A percentile compares a stretch with the other conserved stretches of the same genome.
Conservation (phyloP, 2,888 invertebrate species). For the Elysia crispata region DNA sequence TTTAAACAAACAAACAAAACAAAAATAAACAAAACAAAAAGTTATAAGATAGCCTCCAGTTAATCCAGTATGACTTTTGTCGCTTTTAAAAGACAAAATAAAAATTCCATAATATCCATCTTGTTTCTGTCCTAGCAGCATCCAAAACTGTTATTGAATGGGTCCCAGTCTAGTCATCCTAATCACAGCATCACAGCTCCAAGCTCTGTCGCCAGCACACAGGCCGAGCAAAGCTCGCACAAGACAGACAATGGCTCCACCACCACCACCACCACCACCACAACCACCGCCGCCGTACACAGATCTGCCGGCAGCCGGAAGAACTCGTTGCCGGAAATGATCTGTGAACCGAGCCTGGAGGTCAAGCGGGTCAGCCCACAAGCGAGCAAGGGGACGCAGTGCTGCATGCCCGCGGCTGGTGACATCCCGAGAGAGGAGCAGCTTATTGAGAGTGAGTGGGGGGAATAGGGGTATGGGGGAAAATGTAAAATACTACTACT, state of each 20-base stretch:
- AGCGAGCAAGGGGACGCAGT: conserved; percentile 67
- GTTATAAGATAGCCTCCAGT: neutral
- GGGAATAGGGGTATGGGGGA: neutral
- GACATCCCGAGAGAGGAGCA: conserved; percentile 63
- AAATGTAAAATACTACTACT: too few species aligned
- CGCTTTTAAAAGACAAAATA: too few species aligned
- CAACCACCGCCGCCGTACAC: too few species aligned
- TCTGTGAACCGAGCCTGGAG: conserved; percentile 58
- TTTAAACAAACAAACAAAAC: too few species aligned
- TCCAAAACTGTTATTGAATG: conserved; percentile 20
- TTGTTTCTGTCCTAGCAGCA: conserved; percentile 5
- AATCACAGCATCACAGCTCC: too few species aligned
- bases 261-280: conserved; percentile 29
- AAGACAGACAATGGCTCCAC: neutral
- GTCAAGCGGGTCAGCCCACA: conserved; percentile 59
- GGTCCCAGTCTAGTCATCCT: conserved; percentile 21
- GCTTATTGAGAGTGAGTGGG: conserved; percentile 65
- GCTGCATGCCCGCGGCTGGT: conserved; percentile 53
- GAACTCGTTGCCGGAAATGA: conserved; percentile 65
- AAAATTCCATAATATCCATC: neutral
- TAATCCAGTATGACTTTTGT: too few species aligned
- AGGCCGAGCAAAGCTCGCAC: too few species aligned
- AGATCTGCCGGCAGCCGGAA: conserved; percentile 43
- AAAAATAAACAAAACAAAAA: too few species aligned
- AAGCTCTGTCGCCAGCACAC: too few species aligned